phyloP scores from a whole-genome alignment of 2,888 invertebrate genomes.

The Spisula solida region DNA sequence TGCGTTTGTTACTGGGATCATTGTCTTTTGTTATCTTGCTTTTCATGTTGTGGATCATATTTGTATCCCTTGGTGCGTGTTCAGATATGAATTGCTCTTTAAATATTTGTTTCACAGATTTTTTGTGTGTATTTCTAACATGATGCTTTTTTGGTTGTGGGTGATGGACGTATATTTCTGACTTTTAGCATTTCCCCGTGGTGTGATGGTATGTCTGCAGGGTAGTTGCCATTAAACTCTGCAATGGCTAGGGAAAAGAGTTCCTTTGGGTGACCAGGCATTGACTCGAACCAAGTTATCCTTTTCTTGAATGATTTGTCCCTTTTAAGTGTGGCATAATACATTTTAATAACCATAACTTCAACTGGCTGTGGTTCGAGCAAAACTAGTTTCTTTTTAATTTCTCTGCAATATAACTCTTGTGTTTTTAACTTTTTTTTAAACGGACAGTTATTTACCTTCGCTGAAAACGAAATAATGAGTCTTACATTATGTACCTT shows the following conservation, averaged over 20 bases:
- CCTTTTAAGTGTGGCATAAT: conserved; percentile 35
- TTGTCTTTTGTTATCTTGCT: too few relatives aligned
- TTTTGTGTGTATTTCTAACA: background rate
- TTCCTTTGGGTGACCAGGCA: background rate
- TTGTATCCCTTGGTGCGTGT: background rate
- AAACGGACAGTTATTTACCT: too few relatives aligned
- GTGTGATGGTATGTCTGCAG: too few relatives aligned
- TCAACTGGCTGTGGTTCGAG: conserved; percentile 42
- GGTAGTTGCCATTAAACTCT: too few relatives aligned
- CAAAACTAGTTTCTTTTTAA: background rate
- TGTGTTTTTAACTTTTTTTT: too few relatives aligned
- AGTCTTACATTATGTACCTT: too few relatives aligned
- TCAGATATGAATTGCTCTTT: background rate
- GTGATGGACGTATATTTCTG: background rate
- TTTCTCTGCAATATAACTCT: too few relatives aligned
- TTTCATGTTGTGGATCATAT: background rate
- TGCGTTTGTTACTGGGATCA: too few relatives aligned
- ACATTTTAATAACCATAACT: conserved; percentile 34
- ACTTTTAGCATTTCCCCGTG: background rate
- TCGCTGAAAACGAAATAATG: too few relatives aligned
- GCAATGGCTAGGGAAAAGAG: too few relatives aligned
- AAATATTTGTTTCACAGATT: background rate
- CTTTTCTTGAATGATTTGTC: conserved; percentile 25
- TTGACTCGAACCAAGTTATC: conserved; percentile 8
- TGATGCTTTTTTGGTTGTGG: background rate